Percentiles rank a stretch among this genome's conserved stretches.
Evolutionary conservation across 2,797 vertebrate genomes (phyloP).

Genomic region (Muraenolepis orangiensis): DNA sequence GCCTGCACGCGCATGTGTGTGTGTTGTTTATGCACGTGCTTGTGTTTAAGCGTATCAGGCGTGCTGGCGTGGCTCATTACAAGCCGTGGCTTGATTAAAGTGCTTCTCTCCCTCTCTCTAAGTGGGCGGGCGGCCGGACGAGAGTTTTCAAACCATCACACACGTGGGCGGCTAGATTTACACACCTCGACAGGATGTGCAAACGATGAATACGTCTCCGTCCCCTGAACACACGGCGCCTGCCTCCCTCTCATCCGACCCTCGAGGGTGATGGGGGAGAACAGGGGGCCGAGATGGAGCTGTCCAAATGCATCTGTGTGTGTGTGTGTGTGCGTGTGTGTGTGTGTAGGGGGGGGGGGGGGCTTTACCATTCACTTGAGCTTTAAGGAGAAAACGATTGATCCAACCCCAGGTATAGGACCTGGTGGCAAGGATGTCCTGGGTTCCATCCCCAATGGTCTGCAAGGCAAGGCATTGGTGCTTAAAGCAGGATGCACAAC

Average conservation of each 20-base stretch:
- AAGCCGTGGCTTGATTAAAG: slow-evolving; percentile 58
- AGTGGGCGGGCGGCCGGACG: slow-evolving; percentile 10
- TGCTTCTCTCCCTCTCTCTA: slow-evolving; percentile 31
- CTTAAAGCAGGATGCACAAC: too few relatives aligned
- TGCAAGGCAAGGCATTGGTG: not conserved
- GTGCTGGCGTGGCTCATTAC: slow-evolving; percentile 18
- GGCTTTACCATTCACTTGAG: not conserved
- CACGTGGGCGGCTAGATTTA: slow-evolving; percentile 55
- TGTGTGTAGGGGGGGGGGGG: not conserved
- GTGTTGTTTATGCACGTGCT: not conserved
- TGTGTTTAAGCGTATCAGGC: slow-evolving; percentile 3
- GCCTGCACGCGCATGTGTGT: not conserved
- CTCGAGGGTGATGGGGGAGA: not conserved
- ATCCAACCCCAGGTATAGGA: not conserved
- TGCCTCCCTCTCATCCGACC: not conserved
- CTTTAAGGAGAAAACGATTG: not conserved
- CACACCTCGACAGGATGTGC: slow-evolving; percentile 25
- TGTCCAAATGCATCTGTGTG: not conserved
- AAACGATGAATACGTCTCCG: slow-evolving; percentile 26
- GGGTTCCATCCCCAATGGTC: not conserved
- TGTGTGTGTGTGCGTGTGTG: not conserved
- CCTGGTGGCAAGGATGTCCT: not conserved
- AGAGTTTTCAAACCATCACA: slow-evolving; percentile 32
- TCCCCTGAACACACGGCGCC: slow-evolving; percentile 27
- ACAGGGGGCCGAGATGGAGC: not conserved